These are phyloP conservation scores for Augochlorella aurata DNA, from an alignment of 2,888 invertebrate genomes.

Conservation along the genomic window DNA sequence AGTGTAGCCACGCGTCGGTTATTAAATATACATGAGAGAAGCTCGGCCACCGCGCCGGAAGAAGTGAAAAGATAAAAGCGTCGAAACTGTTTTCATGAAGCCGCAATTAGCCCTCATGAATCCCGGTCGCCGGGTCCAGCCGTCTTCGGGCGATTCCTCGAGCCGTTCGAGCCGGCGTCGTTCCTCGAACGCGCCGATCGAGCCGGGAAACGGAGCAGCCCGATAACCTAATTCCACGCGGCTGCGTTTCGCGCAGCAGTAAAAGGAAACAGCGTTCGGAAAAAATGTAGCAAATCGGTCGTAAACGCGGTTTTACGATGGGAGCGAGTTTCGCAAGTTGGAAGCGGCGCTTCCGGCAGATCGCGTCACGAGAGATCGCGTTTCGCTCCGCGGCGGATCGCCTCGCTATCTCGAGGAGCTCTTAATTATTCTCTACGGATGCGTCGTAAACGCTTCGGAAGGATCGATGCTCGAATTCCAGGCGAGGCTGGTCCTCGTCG, in stretches of 20 bases:
- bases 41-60: constrained; percentile 42
- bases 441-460: constrained; percentile 2
- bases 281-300: constrained; percentile 28
- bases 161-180: no score
- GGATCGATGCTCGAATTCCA: constrained; percentile 32
- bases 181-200: no score
- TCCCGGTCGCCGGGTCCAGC: constrained; percentile 15
- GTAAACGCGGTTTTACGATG: constrained; percentile 41
- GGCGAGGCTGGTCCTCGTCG: not conserved
- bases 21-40: constrained; percentile 75
- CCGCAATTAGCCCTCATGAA: constrained; percentile 68
- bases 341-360: constrained; percentile 23
- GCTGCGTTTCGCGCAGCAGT: not conserved
- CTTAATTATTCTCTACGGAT: not conserved
- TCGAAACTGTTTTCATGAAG: constrained; percentile 67
- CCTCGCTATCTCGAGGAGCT: not conserved
- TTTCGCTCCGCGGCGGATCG: not conserved
- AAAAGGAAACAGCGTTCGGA: not conserved
- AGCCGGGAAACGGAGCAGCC: constrained; percentile 8
- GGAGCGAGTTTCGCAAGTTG: constrained; percentile 11
- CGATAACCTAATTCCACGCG: constrained; percentile 28
- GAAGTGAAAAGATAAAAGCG: constrained; percentile 71
- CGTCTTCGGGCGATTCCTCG: not conserved
- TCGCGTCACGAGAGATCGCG: constrained; percentile 36
- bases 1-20: constrained; percentile 65